A percentile compares a stretch with the other conserved stretches of the same genome.
These are phyloP conservation scores for Parambassis ranga DNA, from an alignment of 2,797 vertebrate genomes.

Conservation along the genomic window DNA sequence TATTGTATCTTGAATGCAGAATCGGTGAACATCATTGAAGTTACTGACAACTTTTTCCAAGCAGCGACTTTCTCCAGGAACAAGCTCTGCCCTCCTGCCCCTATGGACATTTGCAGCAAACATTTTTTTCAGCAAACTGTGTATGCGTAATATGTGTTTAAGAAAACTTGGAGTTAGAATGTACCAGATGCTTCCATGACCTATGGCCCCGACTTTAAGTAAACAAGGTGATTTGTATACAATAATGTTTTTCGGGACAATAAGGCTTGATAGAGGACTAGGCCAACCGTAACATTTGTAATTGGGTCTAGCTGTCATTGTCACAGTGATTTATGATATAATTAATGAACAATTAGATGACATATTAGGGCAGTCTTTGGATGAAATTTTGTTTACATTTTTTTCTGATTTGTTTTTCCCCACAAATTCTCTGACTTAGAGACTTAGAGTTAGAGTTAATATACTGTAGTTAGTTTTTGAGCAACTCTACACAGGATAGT, in stretches of 20 bases:
- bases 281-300: constrained; percentile 71
- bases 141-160: too few species aligned
- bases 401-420: background rate
- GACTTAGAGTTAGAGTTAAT: background rate
- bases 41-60: too few species aligned
- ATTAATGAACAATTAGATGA: constrained; percentile 91
- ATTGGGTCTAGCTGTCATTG: constrained; percentile 83
- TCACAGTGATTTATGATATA: constrained; percentile 89
- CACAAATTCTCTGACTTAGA: background rate
- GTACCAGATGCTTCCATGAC: constrained; percentile 7
- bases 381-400: constrained; percentile 31
- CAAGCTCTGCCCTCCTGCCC: too few species aligned
- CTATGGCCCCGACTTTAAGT: constrained; percentile 21
- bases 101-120: too few species aligned
- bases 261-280: constrained; percentile 56
- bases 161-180: too few species aligned
- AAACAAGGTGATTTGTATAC: constrained; percentile 59
- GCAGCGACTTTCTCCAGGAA: too few species aligned
- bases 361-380: constrained; percentile 71
- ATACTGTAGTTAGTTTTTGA: too few species aligned
- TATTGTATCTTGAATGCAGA: too few species aligned
- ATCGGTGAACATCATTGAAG: too few species aligned
- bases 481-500: too few species aligned
- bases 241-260: constrained; percentile 52
- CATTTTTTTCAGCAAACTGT: too few species aligned